Conservation (phyloP, 2,797 vertebrate genomes). For the Rhyacichthys aspro region DNA sequence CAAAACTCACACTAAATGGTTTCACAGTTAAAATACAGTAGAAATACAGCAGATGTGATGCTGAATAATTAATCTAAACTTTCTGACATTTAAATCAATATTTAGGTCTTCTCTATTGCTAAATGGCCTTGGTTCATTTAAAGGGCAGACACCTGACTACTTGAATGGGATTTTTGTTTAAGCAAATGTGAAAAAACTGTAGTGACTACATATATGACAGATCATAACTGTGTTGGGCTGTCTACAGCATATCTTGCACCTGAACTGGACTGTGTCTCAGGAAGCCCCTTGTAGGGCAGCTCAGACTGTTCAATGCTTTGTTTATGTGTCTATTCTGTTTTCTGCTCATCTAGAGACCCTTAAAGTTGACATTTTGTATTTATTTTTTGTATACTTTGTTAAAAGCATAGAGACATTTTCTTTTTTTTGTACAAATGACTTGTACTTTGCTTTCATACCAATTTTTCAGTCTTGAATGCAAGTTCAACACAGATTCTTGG, state of each 20-base stretch:
- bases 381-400: slow-evolving; percentile 37
- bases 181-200: background rate
- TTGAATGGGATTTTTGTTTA: background rate
- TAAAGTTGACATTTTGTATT: slow-evolving; percentile 43
- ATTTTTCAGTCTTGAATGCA: slow-evolving; percentile 36
- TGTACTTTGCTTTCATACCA: too few relatives aligned
- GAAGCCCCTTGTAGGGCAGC: slow-evolving; percentile 21
- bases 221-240: too few relatives aligned
- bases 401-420: slow-evolving; percentile 3
- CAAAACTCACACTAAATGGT: too few relatives aligned
- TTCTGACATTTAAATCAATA: too few relatives aligned
- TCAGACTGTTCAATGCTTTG: background rate
- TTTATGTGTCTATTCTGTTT: background rate
- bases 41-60: too few relatives aligned
- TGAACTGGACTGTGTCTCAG: slow-evolving; percentile 39
- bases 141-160: too few relatives aligned
- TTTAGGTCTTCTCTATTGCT: too few relatives aligned
- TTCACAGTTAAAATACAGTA: too few relatives aligned
- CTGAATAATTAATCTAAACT: too few relatives aligned
- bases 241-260: slow-evolving; percentile 10
- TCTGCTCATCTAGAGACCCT: slow-evolving; percentile 22
- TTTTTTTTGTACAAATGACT: too few relatives aligned
- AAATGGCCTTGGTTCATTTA: too few relatives aligned
- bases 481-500: background rate
- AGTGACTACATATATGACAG: too few relatives aligned